Evolutionary conservation across 2,888 invertebrate species (phyloP).

Genomic region (Syrista parreyssii): DNA sequence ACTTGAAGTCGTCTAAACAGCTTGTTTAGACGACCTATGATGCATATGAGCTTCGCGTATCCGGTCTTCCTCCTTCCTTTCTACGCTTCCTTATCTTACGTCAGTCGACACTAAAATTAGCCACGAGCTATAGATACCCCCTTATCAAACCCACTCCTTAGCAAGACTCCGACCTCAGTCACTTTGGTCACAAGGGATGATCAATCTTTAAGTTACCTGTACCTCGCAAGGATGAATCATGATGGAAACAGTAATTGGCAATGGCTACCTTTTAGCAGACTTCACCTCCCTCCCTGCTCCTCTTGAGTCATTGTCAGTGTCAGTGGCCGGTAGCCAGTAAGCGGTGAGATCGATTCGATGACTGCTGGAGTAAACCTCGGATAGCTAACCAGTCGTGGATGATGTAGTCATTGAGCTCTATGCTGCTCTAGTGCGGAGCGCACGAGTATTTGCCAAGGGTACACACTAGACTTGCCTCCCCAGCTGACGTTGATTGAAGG

Average conservation of each 20-base stretch:
- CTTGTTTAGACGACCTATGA: conserved; percentile 61
- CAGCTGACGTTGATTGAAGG: conserved; percentile 66
- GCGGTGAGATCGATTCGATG: neutral
- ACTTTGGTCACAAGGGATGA: neutral
- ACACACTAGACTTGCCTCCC: conserved; percentile 65
- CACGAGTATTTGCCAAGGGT: conserved; percentile 62
- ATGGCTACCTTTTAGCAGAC: neutral
- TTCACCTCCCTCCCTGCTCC: neutral
- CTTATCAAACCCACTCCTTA: neutral
- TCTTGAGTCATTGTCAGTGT: neutral
- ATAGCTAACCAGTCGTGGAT: conserved; percentile 55
- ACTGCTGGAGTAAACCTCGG: conserved; percentile 29
- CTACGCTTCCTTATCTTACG: neutral
- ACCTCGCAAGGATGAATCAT: neutral
- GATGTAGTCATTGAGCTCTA: conserved; percentile 64
- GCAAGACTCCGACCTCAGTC: neutral
- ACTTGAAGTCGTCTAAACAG: conserved; percentile 67
- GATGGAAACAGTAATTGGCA: neutral
- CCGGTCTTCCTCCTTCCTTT: conserved; percentile 55
- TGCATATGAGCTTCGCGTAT: conserved; percentile 54
- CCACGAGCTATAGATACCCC: neutral
- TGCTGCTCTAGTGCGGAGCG: conserved; percentile 56
- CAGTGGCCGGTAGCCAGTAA: neutral
- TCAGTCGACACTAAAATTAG: neutral
- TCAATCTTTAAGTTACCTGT: neutral